A percentile compares a stretch with the other conserved stretches of the same genome.
Evolutionary conservation across 2,113 vertebrate species (phyloP).

Genomic region (Furnarius figulus): DNA sequence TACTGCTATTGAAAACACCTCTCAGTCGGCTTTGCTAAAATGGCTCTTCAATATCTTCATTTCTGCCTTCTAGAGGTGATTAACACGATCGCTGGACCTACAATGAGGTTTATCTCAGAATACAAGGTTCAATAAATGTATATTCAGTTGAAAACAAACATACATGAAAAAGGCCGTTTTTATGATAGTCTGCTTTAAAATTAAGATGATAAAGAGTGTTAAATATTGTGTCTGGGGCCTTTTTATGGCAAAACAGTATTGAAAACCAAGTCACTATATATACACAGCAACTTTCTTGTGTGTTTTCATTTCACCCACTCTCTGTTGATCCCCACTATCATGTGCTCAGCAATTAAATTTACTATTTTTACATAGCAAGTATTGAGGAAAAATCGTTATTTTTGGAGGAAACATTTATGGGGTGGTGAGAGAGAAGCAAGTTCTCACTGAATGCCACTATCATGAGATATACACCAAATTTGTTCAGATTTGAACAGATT

Average conservation of each 20-base stretch:
- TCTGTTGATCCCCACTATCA: background rate
- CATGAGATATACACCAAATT: background rate
- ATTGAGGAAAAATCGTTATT: background rate
- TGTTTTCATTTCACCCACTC: background rate
- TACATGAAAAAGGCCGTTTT: background rate
- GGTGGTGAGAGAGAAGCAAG: background rate
- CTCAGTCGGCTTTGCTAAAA: background rate
- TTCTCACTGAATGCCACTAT: background rate
- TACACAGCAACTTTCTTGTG: background rate
- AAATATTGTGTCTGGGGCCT: background rate
- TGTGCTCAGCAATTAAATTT: background rate
- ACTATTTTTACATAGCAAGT: background rate
- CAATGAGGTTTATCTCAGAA: background rate
- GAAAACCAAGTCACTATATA: background rate
- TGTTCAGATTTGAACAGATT: background rate
- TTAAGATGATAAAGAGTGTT: background rate
- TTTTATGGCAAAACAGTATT: background rate
- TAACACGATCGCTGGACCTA: background rate
- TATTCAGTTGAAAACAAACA: background rate
- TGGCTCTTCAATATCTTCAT: background rate
- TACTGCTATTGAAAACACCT: background rate
- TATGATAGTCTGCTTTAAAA: background rate
- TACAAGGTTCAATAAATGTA: rapidly evolving
- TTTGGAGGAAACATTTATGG: background rate
- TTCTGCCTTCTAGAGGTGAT: background rate